Conservation (phyloP, 2,888 invertebrate species). For the Tubulanus polymorphus region DNA sequence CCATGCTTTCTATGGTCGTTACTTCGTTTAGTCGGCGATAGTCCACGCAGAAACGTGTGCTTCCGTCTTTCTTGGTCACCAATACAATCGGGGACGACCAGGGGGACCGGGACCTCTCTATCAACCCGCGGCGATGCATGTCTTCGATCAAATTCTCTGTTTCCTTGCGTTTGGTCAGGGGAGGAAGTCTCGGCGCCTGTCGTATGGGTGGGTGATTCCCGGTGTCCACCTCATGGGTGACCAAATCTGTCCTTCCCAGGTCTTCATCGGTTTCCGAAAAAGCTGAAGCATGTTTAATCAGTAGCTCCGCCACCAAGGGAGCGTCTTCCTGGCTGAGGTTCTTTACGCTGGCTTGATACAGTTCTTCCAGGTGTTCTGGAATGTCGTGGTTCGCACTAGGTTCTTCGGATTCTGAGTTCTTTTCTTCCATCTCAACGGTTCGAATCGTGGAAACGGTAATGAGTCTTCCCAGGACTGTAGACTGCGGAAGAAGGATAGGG, state of each 20-base stretch:
- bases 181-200: constrained; percentile 4
- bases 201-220: constrained; percentile 8
- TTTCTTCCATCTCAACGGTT: too few relatives aligned
- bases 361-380: too few relatives aligned
- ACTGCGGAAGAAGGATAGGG: too few relatives aligned
- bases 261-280: constrained; percentile 9
- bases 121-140: background rate
- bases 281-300: constrained; percentile 1
- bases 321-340: background rate
- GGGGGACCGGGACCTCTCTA: background rate
- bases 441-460: too few relatives aligned
- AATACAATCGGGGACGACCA: constrained; percentile 5
- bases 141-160: background rate
- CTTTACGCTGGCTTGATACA: background rate
- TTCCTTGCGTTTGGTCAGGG: background rate
- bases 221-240: constrained; percentile 9
- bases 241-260: background rate
- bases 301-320: background rate
- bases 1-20: too few relatives aligned
- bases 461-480: too few relatives aligned
- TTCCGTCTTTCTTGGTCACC: constrained; percentile 10
- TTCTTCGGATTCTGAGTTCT: too few relatives aligned
- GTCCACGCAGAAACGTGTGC: constrained; percentile 2
- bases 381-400: too few relatives aligned
- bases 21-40: constrained; percentile 1